These are phyloP conservation scores for Venturia canescens DNA, from an alignment of 1,140 invertebrate genomes.

Conservation along the genomic window DNA sequence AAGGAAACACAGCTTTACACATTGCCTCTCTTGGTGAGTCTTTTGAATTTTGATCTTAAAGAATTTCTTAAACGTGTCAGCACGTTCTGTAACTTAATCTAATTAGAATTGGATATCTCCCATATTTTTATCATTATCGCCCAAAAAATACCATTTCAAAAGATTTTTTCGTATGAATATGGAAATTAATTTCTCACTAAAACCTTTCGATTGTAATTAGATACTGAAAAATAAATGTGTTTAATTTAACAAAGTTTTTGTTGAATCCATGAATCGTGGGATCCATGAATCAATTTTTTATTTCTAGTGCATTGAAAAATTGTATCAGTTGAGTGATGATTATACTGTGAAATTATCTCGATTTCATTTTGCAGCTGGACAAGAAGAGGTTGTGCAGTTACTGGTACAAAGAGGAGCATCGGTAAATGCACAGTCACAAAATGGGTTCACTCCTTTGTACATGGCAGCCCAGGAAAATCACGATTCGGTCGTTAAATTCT, in stretches of 20 bases:
- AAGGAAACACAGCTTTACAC: conserved; percentile 99
- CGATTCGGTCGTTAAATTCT: conserved; percentile 95
- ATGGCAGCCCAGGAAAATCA: conserved; percentile 99
- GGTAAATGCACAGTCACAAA: conserved; percentile 98
- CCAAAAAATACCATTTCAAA: too few relatives aligned
- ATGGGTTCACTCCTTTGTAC: conserved; percentile 99
- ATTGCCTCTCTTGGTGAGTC: conserved; percentile 93
- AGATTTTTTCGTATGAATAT: too few relatives aligned
- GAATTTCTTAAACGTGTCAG: neutral
- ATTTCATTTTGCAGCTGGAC: conserved; percentile 83
- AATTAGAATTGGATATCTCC: neutral
- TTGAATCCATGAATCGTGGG: too few relatives aligned
- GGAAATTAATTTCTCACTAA: too few relatives aligned
- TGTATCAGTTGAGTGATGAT: too few relatives aligned
- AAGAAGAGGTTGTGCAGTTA: conserved; percentile 95
- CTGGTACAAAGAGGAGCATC: conserved; percentile 93
- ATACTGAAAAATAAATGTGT: too few relatives aligned
- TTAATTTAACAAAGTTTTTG: too few relatives aligned
- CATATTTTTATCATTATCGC: too few relatives aligned
- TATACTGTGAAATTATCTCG: too few relatives aligned
- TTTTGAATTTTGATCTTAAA: neutral
- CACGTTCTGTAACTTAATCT: neutral
- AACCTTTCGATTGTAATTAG: too few relatives aligned
- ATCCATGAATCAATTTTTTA: too few relatives aligned
- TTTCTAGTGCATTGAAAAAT: too few relatives aligned